Conservation (phyloP, 2,888 invertebrate species). For the Stictocephala bisonia region DNA sequence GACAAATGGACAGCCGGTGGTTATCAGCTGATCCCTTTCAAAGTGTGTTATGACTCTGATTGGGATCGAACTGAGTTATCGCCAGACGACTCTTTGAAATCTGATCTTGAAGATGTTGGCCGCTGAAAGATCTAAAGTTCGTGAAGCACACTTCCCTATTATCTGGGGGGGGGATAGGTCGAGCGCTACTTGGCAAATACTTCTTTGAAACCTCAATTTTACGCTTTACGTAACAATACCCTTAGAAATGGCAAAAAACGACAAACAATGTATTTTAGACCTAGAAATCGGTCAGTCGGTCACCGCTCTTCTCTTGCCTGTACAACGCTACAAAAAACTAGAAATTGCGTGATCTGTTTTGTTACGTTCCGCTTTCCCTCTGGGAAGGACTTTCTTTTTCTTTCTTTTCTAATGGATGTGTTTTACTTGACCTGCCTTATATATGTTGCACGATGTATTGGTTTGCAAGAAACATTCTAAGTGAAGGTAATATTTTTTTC, state of each 20-base stretch:
- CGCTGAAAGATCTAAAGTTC: background rate
- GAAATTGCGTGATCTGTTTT: constrained; percentile 22
- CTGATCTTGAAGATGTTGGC: too few relatives aligned
- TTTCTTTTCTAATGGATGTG: background rate
- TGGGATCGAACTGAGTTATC: too few relatives aligned
- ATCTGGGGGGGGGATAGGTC: background rate
- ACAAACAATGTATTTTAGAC: constrained; percentile 17
- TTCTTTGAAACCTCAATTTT: constrained; percentile 9
- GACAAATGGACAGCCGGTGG: too few relatives aligned
- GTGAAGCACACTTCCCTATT: constrained; percentile 19
- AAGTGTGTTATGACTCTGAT: too few relatives aligned
- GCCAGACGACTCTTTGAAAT: too few relatives aligned
- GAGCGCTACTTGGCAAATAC: constrained; percentile 26
- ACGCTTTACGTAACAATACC: constrained; percentile 15
- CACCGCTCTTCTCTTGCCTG: background rate
- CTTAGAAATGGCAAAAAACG: constrained; percentile 18
- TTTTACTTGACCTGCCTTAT: too few relatives aligned
- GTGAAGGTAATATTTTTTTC: too few relatives aligned
- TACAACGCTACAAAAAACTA: background rate
- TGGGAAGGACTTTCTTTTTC: constrained; percentile 5
- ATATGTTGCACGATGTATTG: too few relatives aligned
- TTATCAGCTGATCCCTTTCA: too few relatives aligned
- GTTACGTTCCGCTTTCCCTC: constrained; percentile 1
- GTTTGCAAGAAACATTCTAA: too few relatives aligned
- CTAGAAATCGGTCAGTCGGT: constrained; percentile 37